Base-by-base conservation (phyloP, 1,140 invertebrate species). In the Listronotus bonariensis region DNA sequence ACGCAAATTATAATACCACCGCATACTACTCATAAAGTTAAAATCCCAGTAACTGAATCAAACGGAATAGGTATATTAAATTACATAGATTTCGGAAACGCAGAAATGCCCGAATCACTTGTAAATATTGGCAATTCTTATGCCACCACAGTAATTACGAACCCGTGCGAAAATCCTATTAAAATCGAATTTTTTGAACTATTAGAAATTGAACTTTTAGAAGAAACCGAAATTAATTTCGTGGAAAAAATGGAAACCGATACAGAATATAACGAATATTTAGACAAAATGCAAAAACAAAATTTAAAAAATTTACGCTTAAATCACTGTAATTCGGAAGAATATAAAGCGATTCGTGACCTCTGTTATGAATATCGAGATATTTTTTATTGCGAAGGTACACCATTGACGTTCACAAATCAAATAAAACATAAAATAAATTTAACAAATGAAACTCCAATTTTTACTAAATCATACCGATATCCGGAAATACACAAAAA, bases 361-460 rank as follows among this genome's bases (percentile, higher is more conserved):
- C 11, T 70, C 3, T 68, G 60, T 15, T 42, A 51, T 31, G 14
- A 67, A 60, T 70, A 53, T 41, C 36, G 55, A 40, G 60, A 65
- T 40, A 70, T 65, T 10, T 70, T 70, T 38, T 40, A 69, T 48
- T 49, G 51, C 34, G 65, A 70, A 45, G 17, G 31, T 10, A 52
- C 52, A 2, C 46, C 55, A 6, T 48, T 68, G 9, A 68, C 53
- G 5, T 68, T 68, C 46, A 70, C 65, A 8, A 64, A 68, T 56
- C 6, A 42, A 41, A 49, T 68, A 6, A 58, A 56, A 49, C 68
- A 70, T 43, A 46, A 43, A 48, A 70, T 70, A n/a, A 58, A 65
- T 12, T 40, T 57, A 51, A 67, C 7, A 38, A 38, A 68, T 20
- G 46, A 63, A 49, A 60, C n/a, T n/a, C 54, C 52, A 1, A 60